Evolutionary conservation across 2,888 invertebrate species (phyloP), one percentile per base, ranked within the genome.

Genomic region (Eilema depressum): DNA sequence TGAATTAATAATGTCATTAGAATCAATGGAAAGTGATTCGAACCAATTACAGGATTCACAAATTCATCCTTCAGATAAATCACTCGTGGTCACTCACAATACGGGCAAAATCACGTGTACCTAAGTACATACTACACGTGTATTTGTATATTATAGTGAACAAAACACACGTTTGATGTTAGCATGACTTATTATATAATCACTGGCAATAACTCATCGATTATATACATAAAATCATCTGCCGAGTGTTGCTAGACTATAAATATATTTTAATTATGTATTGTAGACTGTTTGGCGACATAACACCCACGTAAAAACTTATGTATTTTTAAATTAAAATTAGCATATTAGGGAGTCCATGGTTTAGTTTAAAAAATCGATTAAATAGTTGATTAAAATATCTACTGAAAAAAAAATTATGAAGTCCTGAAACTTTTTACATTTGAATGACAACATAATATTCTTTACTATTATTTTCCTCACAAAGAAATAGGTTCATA

Each of bases 221-320:
- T 41, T 28, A 41, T 37, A 37, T 41, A 37, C 33, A 41, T 41
- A 41, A 47, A 3, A 60, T 57, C 47, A 61, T 75, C 12, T 23
- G 23, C 14, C 37, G 11, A 47, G 33, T 33, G 41, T 47, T 53
- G 59, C 59, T 64, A 23, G 14, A 61, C 26, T 69, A 30, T 70
- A 47, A 71, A 68, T 61, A 57, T 60, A 68, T 28, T 33, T 47
- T 63, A 60, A 69, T 71, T 61, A 30, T n/a, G 17, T 62, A 66
- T 69, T 62, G 30, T 37, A 79, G 79, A 79, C 77, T 10, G 77
- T 20, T 37, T 73, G 79, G 68, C 80, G 77, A 28, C 77, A 33
- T 12, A 65, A 14, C 73, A 10, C 77, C 79, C 75, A 76, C 71
- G 28, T 41, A 10, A 33, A 41, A 53, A n/a, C 28, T n/a, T 62